Percentiles rank a stretch among this genome's conserved stretches.
These are phyloP conservation scores for Silurus aristotelis DNA, from an alignment of 2,797 vertebrate genomes.

Conservation along the genomic window DNA sequence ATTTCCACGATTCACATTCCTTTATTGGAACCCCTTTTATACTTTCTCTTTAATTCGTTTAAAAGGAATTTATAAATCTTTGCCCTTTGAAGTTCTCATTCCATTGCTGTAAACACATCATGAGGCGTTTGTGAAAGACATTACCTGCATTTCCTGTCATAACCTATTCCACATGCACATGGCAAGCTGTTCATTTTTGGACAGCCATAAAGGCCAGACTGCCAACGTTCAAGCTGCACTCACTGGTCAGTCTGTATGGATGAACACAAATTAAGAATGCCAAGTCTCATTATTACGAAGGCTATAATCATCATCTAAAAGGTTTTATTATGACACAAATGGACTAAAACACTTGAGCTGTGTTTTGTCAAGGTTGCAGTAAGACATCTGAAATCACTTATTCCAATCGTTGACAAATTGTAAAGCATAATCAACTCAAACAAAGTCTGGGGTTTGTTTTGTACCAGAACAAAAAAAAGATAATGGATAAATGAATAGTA, in stretches of 20 bases:
- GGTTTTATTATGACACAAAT: constrained; percentile 60
- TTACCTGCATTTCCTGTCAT: constrained; percentile 29
- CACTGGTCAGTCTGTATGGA: constrained; percentile 7
- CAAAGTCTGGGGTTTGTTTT: constrained; percentile 37
- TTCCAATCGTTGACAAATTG: constrained; percentile 53
- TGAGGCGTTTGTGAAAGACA: constrained; percentile 25
- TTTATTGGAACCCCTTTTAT: constrained; percentile 18
- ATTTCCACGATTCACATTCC: constrained; percentile 31
- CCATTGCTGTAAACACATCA: constrained; percentile 34
- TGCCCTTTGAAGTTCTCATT: constrained; percentile 22
- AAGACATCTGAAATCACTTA: constrained; percentile 51
- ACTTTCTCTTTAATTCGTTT: constrained; percentile 11
- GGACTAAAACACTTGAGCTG: constrained; percentile 57
- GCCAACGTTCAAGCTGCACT: constrained; percentile 30
- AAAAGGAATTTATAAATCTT: constrained; percentile 8
- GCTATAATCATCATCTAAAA: constrained; percentile 47
- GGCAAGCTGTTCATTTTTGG: constrained; percentile 25
- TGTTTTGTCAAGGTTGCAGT: constrained; percentile 54
- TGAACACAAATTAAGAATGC: constrained; percentile 41
- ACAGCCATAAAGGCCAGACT: constrained; percentile 17
- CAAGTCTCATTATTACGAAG: constrained; percentile 47
- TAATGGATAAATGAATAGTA: constrained; percentile 51
- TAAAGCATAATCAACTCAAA: constrained; percentile 34
- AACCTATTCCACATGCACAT: constrained; percentile 29
- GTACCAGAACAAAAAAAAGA: constrained; percentile 23